Evolutionary conservation across 30 jellyfish, hydroid and myxozoan genomes (phyloP).

Genomic region (Morbakka virulenta): DNA sequence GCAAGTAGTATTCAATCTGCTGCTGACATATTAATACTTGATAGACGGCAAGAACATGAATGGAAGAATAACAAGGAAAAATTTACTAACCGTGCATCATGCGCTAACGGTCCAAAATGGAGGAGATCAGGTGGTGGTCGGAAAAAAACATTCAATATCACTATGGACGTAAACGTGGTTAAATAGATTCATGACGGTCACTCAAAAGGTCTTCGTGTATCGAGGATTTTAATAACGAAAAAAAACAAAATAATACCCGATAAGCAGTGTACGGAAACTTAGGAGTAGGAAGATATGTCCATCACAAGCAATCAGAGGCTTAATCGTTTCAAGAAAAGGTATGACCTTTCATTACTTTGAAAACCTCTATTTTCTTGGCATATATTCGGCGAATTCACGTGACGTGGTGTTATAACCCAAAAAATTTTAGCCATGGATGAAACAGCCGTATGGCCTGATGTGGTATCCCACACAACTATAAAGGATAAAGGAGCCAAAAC

Average conservation of each 20-base stretch:
- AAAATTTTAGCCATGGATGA: not conserved
- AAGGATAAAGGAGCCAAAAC: not conserved
- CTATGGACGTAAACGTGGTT: not conserved
- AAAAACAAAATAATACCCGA: not conserved
- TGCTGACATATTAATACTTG: not conserved
- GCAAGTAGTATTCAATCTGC: conserved; percentile 4
- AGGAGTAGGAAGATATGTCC: not conserved
- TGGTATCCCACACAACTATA: not conserved
- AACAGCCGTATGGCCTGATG: not conserved
- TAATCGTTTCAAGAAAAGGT: conserved; percentile 3
- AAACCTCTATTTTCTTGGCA: not conserved
- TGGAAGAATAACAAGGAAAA: not conserved
- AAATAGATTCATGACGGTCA: not conserved
- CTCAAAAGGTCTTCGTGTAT: not conserved
- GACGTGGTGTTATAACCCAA: not conserved
- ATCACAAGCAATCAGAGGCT: not conserved
- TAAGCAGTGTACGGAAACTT: not conserved
- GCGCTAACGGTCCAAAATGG: conserved; percentile 2
- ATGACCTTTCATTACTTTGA: not conserved
- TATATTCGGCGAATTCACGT: not conserved
- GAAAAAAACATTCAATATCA: conserved; percentile 1
- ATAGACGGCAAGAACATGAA: not conserved
- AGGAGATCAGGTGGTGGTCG: conserved; percentile 1
- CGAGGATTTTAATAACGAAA: conserved; percentile 4
- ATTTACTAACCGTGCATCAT: conserved; percentile 1